Conservation (phyloP, 2,888 invertebrate genomes). For the Mechanitis messenoides region DNA sequence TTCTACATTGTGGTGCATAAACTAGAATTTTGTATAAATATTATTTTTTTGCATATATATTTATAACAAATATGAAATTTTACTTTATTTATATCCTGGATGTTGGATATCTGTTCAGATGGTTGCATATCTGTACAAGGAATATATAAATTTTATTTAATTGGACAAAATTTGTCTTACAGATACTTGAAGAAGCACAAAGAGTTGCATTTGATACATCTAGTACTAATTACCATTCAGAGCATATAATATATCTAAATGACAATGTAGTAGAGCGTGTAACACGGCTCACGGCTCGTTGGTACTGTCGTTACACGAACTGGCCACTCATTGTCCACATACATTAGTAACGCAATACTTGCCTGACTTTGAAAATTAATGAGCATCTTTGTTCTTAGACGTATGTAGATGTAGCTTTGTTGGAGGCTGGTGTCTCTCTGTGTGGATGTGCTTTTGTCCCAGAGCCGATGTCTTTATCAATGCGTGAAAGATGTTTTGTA, state of each 20-base stretch:
- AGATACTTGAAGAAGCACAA: background rate
- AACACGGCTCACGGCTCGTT: slow-evolving; percentile 47
- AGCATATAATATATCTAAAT: slow-evolving; percentile 50
- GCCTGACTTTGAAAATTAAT: slow-evolving; percentile 68
- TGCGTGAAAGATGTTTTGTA: slow-evolving; percentile 27
- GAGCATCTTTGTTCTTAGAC: slow-evolving; percentile 52
- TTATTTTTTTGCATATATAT: too few relatives aligned
- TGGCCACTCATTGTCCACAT: slow-evolving; percentile 41
- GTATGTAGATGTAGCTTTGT: slow-evolving; percentile 46
- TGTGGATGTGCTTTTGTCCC: slow-evolving; percentile 21
- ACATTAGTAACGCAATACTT: slow-evolving; percentile 46
- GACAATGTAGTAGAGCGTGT: slow-evolving; percentile 56
- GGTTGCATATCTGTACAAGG: background rate
- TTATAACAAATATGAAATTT: too few relatives aligned
- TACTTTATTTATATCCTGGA: too few relatives aligned
- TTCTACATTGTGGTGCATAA: slow-evolving; percentile 43
- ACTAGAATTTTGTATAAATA: slow-evolving; percentile 20
- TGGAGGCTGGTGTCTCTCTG: slow-evolving; percentile 25
- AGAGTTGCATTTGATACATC: slow-evolving; percentile 4
- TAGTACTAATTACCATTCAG: slow-evolving; percentile 41
- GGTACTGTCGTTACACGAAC: slow-evolving; percentile 42
- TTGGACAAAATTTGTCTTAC: background rate
- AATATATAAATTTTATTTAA: too few relatives aligned
- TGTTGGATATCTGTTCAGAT: background rate
- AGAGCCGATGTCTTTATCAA: slow-evolving; percentile 37